These are phyloP conservation scores for Halictus quadricinctus DNA, from an alignment of 2,888 invertebrate genomes.

Conservation along the genomic window DNA sequence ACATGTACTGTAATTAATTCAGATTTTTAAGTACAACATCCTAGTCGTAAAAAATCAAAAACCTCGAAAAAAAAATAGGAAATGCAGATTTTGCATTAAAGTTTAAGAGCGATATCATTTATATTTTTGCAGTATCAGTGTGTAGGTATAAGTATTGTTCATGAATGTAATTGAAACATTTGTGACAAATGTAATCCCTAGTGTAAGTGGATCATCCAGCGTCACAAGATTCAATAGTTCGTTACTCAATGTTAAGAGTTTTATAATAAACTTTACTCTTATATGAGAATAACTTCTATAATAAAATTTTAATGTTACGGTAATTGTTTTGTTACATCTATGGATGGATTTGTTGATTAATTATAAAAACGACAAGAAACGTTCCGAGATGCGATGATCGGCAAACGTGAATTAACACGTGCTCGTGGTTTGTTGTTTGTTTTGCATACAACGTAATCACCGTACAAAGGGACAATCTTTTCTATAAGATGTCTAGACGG, in stretches of 20 bases:
- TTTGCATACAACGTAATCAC: slow-evolving; percentile 63
- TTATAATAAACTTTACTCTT: too few species aligned
- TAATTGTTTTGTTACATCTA: not conserved
- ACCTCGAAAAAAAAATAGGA: not conserved
- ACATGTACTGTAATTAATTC: not conserved
- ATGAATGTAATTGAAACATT: too few species aligned
- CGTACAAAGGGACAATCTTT: slow-evolving; percentile 47
- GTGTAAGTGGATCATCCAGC: too few species aligned
- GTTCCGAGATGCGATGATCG: slow-evolving; percentile 15
- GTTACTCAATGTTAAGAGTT: too few species aligned
- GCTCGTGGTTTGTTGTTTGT: slow-evolving; percentile 48
- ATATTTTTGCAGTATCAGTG: too few species aligned
- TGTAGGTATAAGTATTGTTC: too few species aligned
- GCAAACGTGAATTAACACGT: slow-evolving; percentile 42
- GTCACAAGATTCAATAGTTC: too few species aligned
- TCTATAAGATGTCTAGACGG: slow-evolving; percentile 55
- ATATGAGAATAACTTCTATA: too few species aligned
- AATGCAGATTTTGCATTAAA: too few species aligned
- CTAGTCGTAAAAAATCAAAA: not conserved
- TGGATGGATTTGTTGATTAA: slow-evolving; percentile 9
- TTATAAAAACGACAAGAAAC: slow-evolving; percentile 5
- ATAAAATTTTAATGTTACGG: not conserved
- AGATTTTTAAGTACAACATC: not conserved
- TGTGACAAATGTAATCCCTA: too few species aligned
- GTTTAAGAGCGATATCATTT: too few species aligned